Evolutionary conservation across 2,113 vertebrate species (phyloP).

Genomic region (Psephotus haematonotus): DNA sequence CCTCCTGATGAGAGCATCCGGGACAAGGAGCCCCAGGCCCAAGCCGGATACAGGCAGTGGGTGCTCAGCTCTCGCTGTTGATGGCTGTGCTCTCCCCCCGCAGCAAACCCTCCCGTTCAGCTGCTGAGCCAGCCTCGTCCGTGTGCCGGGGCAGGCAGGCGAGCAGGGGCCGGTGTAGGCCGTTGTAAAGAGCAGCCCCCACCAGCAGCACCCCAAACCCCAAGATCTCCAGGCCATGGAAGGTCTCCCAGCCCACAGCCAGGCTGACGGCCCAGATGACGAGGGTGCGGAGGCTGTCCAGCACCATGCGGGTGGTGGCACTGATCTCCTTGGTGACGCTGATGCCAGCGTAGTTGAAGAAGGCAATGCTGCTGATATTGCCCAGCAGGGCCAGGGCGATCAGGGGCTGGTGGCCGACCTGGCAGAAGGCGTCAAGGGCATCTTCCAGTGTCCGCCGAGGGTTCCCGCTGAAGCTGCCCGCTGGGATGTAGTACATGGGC

Average conservation of each 20-base stretch:
- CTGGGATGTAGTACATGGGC: conserved; percentile 90
- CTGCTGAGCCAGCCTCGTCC: accelerated
- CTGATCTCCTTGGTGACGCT: conserved; percentile 96
- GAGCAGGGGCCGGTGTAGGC: conserved; percentile 84
- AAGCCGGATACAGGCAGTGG: background rate
- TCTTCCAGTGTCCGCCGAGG: conserved; percentile 85
- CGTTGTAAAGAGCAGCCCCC: conserved; percentile 88
- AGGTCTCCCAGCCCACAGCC: conserved; percentile 87
- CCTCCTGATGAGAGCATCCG: background rate
- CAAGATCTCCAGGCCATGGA: conserved; percentile 86
- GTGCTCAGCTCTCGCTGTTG: conserved; percentile 51
- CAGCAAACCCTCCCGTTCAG: conserved; percentile 81
- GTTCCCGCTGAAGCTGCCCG: conserved; percentile 77
- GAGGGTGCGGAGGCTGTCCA: conserved; percentile 92
- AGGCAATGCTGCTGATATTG: conserved; percentile 92
- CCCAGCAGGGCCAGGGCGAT: conserved; percentile 86
- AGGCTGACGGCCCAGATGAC: conserved; percentile 91
- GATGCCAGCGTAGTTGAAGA: conserved; percentile 96
- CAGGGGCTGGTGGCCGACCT: conserved; percentile 83
- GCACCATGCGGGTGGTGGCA: conserved; percentile 95
- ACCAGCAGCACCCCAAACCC: conserved; percentile 86
- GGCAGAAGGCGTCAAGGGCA: conserved; percentile 89
- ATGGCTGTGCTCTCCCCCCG: conserved; percentile 31
- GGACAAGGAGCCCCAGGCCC: background rate
- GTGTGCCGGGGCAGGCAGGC: conserved; percentile 59